These are phyloP conservation scores for Geococcyx californianus DNA, from an alignment of 2,113 vertebrate genomes.

Conservation along the genomic window DNA sequence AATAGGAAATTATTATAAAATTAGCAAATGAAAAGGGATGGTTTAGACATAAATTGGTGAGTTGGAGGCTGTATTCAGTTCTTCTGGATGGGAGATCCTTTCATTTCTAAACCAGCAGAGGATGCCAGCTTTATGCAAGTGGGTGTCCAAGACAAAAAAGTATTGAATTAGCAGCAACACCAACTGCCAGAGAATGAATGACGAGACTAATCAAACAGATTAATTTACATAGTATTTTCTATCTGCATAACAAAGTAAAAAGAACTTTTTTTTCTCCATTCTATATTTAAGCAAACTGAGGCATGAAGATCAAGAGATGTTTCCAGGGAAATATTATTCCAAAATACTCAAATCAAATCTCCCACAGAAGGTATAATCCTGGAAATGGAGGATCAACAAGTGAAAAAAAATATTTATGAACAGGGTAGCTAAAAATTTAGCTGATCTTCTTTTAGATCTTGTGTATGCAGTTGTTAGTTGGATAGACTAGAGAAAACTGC, in stretches of 20 bases:
- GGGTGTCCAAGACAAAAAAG: background rate
- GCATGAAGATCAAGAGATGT: background rate
- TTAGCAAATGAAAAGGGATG: background rate
- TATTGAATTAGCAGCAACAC: background rate
- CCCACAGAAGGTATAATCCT: background rate
- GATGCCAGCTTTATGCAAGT: background rate
- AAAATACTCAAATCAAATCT: background rate
- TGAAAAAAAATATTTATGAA: background rate
- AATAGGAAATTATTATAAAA: slow-evolving; percentile 5
- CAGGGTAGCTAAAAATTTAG: background rate
- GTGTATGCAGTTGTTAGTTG: background rate
- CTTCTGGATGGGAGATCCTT: background rate
- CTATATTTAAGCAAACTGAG: background rate
- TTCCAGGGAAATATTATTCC: background rate
- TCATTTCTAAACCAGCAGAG: background rate
- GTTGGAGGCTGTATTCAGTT: background rate
- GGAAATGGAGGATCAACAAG: background rate
- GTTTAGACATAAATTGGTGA: background rate
- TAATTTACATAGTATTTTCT: background rate
- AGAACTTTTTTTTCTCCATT: background rate
- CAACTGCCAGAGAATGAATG: background rate
- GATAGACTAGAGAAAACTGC: background rate
- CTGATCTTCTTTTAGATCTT: background rate
- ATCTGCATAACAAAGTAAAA: background rate
- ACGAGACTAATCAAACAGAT: background rate